Evolutionary conservation across 1,140 invertebrate genomes (phyloP).

Genomic region (Ceratina calcarata): DNA sequence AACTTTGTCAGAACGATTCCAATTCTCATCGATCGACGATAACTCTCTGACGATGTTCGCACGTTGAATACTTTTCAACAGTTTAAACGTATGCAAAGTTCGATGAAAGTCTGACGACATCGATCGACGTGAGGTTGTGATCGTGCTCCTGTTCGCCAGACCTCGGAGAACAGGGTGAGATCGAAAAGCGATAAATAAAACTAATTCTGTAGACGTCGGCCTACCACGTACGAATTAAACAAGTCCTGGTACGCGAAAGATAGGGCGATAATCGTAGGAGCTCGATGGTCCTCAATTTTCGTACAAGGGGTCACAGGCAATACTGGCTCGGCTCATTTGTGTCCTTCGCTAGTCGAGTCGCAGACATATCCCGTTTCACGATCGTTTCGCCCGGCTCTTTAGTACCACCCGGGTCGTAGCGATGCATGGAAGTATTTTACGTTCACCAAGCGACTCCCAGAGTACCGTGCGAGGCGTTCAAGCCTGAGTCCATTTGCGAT

Average conservation of each 20-base stretch:
- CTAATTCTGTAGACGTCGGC: conserved; percentile 54
- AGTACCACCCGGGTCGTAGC: neutral
- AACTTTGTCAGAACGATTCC: too few relatives aligned
- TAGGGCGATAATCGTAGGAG: too few relatives aligned
- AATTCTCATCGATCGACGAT: too few relatives aligned
- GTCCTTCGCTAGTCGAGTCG: conserved; percentile 38
- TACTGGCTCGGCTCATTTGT: conserved; percentile 36
- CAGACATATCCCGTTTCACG: conserved; percentile 25
- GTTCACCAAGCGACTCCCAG: neutral
- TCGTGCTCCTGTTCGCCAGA: too few relatives aligned
- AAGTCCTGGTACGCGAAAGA: conserved; percentile 6
- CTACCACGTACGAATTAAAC: conserved; percentile 55
- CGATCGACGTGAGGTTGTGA: too few relatives aligned
- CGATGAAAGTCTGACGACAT: too few relatives aligned
- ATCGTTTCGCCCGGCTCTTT: neutral
- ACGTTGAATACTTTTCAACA: too few relatives aligned
- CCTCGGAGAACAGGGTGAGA: neutral
- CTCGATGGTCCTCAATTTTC: too few relatives aligned
- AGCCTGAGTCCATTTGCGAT: too few relatives aligned
- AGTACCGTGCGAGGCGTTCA: conserved; percentile 3
- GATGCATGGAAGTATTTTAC: too few relatives aligned
- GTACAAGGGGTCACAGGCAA: conserved; percentile 7
- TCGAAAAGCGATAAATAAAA: neutral
- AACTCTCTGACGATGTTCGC: too few relatives aligned
- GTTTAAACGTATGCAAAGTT: too few relatives aligned